Evolutionary conservation across 2,888 invertebrate genomes (phyloP).

Genomic region (Papilio demoleus): DNA sequence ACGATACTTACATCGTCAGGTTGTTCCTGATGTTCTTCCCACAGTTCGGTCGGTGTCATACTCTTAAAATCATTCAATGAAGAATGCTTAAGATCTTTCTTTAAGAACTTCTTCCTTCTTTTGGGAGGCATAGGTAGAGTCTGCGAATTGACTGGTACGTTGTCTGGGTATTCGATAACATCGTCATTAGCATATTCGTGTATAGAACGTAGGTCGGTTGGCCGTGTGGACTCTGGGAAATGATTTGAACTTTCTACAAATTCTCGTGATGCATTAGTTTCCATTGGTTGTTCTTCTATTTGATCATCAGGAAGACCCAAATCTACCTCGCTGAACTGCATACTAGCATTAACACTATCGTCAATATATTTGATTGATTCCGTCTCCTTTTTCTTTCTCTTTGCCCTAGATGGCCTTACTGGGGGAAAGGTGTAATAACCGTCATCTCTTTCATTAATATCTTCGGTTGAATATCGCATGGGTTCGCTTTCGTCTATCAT

Average conservation of each 20-base stretch:
- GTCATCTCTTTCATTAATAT: conserved; percentile 77
- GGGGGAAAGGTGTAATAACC: conserved; percentile 83
- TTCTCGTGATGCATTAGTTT: conserved; percentile 56
- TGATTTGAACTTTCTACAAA: conserved; percentile 50
- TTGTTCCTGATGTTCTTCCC: conserved; percentile 63
- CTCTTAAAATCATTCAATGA: conserved; percentile 71
- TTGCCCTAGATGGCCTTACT: conserved; percentile 82
- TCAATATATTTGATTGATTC: conserved; percentile 74
- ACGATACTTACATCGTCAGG: conserved; percentile 71
- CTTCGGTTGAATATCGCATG: conserved; percentile 70
- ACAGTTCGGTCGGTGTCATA: conserved; percentile 55
- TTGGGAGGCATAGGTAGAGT: conserved; percentile 78
- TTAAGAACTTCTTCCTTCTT: conserved; percentile 66
- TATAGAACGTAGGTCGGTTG: conserved; percentile 70
- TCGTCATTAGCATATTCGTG: conserved; percentile 80
- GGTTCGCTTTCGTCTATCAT: conserved; percentile 67
- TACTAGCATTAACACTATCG: conserved; percentile 70
- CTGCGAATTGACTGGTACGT: conserved; percentile 71
- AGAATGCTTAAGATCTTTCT: conserved; percentile 65
- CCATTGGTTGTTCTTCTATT: conserved; percentile 60
- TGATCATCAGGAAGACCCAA: conserved; percentile 80
- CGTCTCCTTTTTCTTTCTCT: conserved; percentile 76
- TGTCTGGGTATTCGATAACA: conserved; percentile 81
- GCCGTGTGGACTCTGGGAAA: conserved; percentile 57
- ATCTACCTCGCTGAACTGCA: conserved; percentile 78